These are phyloP conservation scores for Cryptoleucopteryx plumbea DNA, from an alignment of 2,113 vertebrate genomes.

Conservation along the genomic window DNA sequence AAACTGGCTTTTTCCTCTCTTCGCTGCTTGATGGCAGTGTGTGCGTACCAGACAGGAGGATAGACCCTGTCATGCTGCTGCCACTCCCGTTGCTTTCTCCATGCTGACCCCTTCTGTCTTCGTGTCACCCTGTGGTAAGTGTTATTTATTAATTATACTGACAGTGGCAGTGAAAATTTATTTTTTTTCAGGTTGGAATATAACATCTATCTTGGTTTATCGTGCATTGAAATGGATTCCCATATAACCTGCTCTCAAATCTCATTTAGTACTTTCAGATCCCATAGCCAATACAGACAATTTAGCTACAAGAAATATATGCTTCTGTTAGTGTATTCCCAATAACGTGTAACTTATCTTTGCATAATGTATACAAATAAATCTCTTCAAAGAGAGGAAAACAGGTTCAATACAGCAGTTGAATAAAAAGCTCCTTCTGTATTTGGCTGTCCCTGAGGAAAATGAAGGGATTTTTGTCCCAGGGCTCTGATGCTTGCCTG, in stretches of 20 bases:
- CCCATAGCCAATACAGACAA: not conserved
- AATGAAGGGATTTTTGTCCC: not conserved
- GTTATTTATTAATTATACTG: not conserved
- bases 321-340: not conserved
- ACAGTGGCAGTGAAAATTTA: not conserved
- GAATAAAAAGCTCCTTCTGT: not conserved
- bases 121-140: accelerated
- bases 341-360: not conserved
- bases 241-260: not conserved
- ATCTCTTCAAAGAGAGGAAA: not conserved
- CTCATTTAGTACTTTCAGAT: not conserved
- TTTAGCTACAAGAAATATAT: not conserved
- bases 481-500: not conserved
- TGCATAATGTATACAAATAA: not conserved
- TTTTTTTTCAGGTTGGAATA: not conserved
- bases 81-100: not conserved
- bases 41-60: not conserved
- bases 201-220: not conserved
- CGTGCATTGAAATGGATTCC: not conserved
- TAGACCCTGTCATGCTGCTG: not conserved
- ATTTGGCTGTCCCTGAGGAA: not conserved
- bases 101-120: not conserved
- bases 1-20: not conserved
- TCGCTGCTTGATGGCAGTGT: not conserved
- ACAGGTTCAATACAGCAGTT: not conserved